A percentile compares a stretch with the other conserved stretches of the same genome.
phyloP scores from a whole-genome alignment of 2,113 vertebrate genomes.

The Axis porcinus region DNA sequence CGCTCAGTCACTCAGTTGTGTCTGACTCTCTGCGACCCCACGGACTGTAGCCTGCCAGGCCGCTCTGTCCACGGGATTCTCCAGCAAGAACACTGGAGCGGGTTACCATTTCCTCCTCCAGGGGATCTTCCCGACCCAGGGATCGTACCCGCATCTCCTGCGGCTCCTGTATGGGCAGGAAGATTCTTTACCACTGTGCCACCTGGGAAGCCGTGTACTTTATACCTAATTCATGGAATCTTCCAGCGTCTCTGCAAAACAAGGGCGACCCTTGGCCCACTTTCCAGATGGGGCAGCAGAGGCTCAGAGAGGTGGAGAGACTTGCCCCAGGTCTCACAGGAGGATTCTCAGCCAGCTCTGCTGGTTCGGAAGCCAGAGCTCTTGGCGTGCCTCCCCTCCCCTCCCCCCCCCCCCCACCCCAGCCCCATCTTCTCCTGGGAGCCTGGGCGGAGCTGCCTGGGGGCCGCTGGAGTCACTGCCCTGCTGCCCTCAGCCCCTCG shows the following conservation, averaged over 20 bases:
- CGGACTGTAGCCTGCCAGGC: background rate
- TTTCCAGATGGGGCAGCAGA: background rate
- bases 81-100: background rate
- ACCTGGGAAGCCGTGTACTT: background rate
- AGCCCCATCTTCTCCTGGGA: background rate
- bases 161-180: background rate
- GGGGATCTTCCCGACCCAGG: background rate
- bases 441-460: fast-evolving
- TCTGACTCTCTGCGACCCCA: background rate
- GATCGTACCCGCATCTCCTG: background rate
- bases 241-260: background rate
- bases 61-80: background rate
- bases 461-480: background rate
- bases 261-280: background rate
- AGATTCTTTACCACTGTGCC: background rate
- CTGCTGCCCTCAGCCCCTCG: background rate
- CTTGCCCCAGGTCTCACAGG: background rate
- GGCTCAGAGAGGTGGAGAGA: background rate
- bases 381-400: background rate
- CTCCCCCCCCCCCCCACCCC: fast-evolving
- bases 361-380: too few relatives aligned
- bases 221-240: too few relatives aligned
- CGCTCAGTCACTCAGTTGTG: background rate
- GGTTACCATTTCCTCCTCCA: background rate
- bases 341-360: background rate